Evolutionary conservation across 1,140 invertebrate species (phyloP).

Genomic region (Cydia splendana): DNA sequence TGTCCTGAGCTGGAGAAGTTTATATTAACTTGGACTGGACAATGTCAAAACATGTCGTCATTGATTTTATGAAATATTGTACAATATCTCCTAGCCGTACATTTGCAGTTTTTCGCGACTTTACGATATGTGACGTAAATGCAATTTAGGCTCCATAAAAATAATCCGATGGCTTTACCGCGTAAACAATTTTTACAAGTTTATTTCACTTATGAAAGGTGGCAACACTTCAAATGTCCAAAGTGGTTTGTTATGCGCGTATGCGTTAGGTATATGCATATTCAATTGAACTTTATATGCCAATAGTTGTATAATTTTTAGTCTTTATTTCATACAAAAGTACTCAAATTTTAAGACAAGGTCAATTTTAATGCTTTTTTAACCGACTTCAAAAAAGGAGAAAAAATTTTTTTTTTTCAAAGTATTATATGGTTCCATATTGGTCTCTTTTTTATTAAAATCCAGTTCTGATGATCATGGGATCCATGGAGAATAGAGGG

Average conservation of each 20-base stretch:
- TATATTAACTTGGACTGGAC: background rate
- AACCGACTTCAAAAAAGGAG: too few relatives aligned
- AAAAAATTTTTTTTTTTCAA: too few relatives aligned
- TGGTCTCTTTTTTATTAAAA: too few relatives aligned
- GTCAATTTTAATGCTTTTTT: too few relatives aligned
- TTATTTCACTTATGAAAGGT: background rate
- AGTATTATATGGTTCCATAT: too few relatives aligned
- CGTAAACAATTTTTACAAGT: background rate
- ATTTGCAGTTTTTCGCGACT: background rate
- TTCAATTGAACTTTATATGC: too few relatives aligned
- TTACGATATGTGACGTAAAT: conserved; percentile 3
- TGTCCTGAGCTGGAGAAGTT: conserved; percentile 1
- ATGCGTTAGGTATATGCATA: too few relatives aligned
- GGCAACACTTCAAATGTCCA: background rate
- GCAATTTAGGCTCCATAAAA: conserved; percentile 21
- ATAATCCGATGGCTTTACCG: background rate
- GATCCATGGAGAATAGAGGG: too few relatives aligned
- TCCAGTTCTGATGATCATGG: too few relatives aligned
- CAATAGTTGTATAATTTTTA: too few relatives aligned
- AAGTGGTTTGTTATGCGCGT: background rate
- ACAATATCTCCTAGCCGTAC: background rate
- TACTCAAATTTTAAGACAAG: too few relatives aligned
- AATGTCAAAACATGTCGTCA: conserved; percentile 13
- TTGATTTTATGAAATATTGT: conserved; percentile 1
- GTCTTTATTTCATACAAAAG: too few relatives aligned